phyloP scores from a whole-genome alignment of 2,888 invertebrate species.

The Rotaria socialis region DNA sequence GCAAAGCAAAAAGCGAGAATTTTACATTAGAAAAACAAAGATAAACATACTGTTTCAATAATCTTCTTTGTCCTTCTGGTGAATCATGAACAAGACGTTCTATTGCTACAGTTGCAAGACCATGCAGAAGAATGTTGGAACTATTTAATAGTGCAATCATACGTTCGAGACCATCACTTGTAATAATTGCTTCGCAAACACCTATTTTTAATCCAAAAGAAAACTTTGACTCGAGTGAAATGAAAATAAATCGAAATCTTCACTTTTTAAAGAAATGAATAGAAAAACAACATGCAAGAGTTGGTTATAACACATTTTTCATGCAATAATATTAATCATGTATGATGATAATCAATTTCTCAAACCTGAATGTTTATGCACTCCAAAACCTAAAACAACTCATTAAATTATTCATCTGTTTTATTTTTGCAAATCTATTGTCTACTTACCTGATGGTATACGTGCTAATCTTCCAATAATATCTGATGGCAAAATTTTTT shows the following conservation, averaged over 20 bases:
- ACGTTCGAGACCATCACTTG: conserved; percentile 11
- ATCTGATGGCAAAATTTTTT: background rate
- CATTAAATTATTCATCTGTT: background rate
- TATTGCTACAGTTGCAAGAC: background rate
- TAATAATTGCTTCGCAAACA: background rate
- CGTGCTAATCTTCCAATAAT: background rate
- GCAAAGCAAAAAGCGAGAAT: background rate
- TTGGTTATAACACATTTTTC: background rate
- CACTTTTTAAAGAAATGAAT: background rate
- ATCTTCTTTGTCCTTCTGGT: background rate
- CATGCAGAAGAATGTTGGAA: background rate
- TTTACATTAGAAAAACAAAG: background rate
- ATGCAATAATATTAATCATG: background rate
- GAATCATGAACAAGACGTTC: background rate
- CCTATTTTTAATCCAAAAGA: background rate
- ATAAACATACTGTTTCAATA: background rate
- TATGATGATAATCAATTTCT: background rate
- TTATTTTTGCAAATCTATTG: too few relatives aligned
- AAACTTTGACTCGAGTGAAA: background rate
- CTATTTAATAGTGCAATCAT: background rate
- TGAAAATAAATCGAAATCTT: background rate
- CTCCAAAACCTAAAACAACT: conserved; percentile 4
- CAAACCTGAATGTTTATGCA: conserved; percentile 11
- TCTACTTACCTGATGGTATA: background rate
- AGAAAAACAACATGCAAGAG: background rate